Base-by-base conservation (phyloP, 1,140 invertebrate species). In the Hyles euphorbiae region DNA sequence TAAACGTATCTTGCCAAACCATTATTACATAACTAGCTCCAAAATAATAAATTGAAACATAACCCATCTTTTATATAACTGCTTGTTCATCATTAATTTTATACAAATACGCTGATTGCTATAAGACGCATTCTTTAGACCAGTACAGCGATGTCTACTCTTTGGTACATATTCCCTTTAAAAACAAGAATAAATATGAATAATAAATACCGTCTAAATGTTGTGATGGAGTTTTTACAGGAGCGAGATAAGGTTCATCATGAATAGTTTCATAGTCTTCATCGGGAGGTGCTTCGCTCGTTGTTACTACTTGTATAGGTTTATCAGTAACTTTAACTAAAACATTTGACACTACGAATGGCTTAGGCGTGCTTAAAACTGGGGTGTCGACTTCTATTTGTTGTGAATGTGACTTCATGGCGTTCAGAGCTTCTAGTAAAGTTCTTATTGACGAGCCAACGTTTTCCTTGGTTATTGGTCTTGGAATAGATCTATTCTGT, bases 401-500 rank as follows among this genome's bases (percentile, higher is more conserved):
- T 43, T 83, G 87, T 53, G 90, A 84, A 53, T 83, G 83, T 58
- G 90, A 87, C 72, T 93, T 93, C 10, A 95, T 85, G 46, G 92
- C 91, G 53, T 92, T 92, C 3, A 95, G 73, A 43, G 95, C 94
- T 70, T 93, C 92, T 7, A 95, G 90, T 11, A 96, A 81, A 0
- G 94, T 95, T 72, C 92, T 92, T 36, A 96, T 94, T 47, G 94
- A 95, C 46, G 93, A 92, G 59, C 94, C 94, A 34, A 96, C 92
- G 69, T 96, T 96, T 58, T 95, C 93, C 43, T 91, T 90, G 33
- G 92, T 95, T 3, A 96, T 88, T 8, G 91, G 93, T 63, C 95
- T 92, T 1, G 94, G 94, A 51, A 96, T 81, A 40, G 92, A 91
- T 80, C 95, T 95, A 60, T 92, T 93, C 3, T 93, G 83, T 68